Evolutionary conservation across 2,797 vertebrate genomes (phyloP).

Genomic region (Tachyglossus aculeatus): DNA sequence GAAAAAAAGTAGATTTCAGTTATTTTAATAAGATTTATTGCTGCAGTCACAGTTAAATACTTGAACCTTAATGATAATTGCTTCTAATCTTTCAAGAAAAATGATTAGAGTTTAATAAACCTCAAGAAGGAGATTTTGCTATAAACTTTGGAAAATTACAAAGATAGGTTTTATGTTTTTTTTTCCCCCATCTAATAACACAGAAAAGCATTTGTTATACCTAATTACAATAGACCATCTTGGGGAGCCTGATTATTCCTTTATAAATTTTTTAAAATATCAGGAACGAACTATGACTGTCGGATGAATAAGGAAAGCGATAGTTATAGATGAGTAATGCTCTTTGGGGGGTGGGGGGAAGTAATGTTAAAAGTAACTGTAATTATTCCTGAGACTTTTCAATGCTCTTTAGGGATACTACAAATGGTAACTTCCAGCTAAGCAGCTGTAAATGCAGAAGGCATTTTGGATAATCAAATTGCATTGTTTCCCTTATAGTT

Average conservation of each 20-base stretch:
- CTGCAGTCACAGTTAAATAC: slow-evolving; percentile 89
- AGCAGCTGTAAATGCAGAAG: neutral
- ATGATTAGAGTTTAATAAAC: slow-evolving; percentile 79
- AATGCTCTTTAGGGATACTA: neutral
- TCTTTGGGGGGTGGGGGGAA: too few species aligned
- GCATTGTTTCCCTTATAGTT: neutral
- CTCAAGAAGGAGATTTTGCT: slow-evolving; percentile 66
- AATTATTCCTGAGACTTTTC: neutral
- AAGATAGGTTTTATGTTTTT: slow-evolving; percentile 62
- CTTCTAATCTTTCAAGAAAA: slow-evolving; percentile 87
- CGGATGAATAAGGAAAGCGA: neutral
- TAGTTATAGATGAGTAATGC: too few species aligned
- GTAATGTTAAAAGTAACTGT: neutral
- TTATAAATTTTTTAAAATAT: slow-evolving; percentile 24
- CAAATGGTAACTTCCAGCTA: neutral
- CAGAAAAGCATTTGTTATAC: slow-evolving; percentile 15
- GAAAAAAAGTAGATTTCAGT: slow-evolving; percentile 88
- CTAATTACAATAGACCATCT: slow-evolving; percentile 44
- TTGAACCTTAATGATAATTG: slow-evolving; percentile 93
- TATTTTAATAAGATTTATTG: slow-evolving; percentile 98
- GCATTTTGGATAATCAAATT: neutral
- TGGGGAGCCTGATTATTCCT: slow-evolving; percentile 61
- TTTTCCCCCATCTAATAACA: slow-evolving; percentile 16
- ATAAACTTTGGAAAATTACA: slow-evolving; percentile 64
- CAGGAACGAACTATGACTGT: neutral